Base-by-base conservation (phyloP, 1,140 invertebrate genomes). In the Argopecten irradians region DNA sequence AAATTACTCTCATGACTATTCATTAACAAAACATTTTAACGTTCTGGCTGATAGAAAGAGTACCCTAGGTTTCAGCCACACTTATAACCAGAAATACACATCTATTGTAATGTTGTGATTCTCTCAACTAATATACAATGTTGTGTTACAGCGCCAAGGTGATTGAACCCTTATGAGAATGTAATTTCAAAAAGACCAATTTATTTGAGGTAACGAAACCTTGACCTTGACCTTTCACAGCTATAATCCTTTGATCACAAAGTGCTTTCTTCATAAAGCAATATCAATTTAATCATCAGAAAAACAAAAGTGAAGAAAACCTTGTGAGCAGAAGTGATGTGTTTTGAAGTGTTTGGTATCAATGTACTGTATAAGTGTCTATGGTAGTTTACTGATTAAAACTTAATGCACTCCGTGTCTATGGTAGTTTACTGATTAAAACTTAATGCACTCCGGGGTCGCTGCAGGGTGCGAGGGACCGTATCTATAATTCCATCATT, bases 401-500 rank as follows among this genome's bases (percentile, higher is more conserved):
- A 71, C 28, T 71, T 71, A 71, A 71, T 71, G n/a, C 22, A 71
- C 55, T 71, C 5, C 22, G n/a, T n/a, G 55, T 28, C 22, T 16
- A 28, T 16, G n/a, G 55, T n/a, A 3, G 55, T 71, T 71, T 71
- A 71, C 55, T 28, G 16, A 71, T 71, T 71, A 71, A 71, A 71
- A 71, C 28, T 71, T 71, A 71, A 71, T 71, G n/a, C 22, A 71
- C 55, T 71, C 5, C 22, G 5, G n/a, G 55, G 22, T 71, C 55
- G 22, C 55, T n/a, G 55, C 55, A 71, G 55, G 55, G 55, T 71
- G 55, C 28, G 55, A 8, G 28, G n/a, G 28, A 28, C 5, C 55
- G 55, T 71, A 71, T 71, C 55, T 71, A 71, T 71, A 71, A 71
- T 71, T 71, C 55, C 55, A 28, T 71, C 55, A 71, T 71, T 28